Conservation (phyloP, 2,113 vertebrate species). For the Nymphicus hollandicus region DNA sequence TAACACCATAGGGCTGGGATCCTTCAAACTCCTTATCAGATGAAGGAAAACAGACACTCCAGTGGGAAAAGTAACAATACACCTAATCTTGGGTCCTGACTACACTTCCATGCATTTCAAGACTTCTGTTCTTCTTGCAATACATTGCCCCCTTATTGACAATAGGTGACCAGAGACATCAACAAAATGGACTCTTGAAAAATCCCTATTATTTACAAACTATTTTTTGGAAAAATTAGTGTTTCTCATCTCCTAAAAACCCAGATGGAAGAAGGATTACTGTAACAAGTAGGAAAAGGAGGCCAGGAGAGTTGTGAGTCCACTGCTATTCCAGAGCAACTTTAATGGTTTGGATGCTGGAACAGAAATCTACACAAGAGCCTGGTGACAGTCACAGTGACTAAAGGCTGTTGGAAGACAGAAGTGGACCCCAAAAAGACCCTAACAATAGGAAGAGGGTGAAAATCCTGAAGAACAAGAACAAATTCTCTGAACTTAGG, state of each 20-base stretch:
- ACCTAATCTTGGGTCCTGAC: background rate
- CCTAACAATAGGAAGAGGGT: background rate
- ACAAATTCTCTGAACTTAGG: background rate
- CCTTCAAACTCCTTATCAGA: background rate
- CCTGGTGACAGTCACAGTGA: background rate
- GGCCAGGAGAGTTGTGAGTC: background rate
- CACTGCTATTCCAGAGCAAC: background rate
- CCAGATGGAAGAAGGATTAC: background rate
- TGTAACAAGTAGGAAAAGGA: background rate
- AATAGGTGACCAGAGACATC: background rate
- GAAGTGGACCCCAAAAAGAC: background rate
- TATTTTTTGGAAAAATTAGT: background rate
- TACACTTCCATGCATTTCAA: background rate
- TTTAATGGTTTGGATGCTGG: background rate
- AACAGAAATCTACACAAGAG: background rate
- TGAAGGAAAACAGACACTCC: background rate
- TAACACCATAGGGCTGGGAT: background rate
- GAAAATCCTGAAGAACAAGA: background rate
- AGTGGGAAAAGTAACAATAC: background rate
- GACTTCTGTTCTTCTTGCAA: background rate
- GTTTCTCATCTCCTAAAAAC: background rate
- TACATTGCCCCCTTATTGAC: background rate
- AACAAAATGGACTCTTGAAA: background rate
- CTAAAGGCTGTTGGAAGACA: background rate
- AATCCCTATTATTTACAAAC: rapidly evolving